Evolutionary conservation across 2,113 vertebrate genomes (phyloP).

Genomic region (Brachionichthys hirsutus): DNA sequence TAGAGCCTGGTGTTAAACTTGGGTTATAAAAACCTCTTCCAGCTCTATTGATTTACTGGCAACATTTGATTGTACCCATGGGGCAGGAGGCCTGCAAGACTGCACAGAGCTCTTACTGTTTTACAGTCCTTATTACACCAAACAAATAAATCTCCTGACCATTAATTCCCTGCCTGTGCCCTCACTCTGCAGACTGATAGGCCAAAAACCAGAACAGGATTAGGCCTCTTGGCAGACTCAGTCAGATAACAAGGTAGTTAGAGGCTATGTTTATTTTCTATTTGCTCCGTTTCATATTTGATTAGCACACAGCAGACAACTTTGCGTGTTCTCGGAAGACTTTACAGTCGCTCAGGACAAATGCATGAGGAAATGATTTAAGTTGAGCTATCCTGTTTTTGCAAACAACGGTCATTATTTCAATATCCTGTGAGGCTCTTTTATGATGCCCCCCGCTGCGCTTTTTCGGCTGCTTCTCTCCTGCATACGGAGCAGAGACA

Average conservation of each 20-base stretch:
- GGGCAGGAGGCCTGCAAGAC: constrained; percentile 76
- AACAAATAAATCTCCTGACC: constrained; percentile 85
- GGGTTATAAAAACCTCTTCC: constrained; percentile 82
- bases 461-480: constrained; percentile 37
- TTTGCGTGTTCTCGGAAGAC: constrained; percentile 65
- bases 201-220: constrained; percentile 69
- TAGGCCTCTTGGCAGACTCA: constrained; percentile 47
- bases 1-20: constrained; percentile 81
- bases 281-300: constrained; percentile 54
- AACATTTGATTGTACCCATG: constrained; percentile 84
- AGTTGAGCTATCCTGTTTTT: constrained; percentile 56
- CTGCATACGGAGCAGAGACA: constrained; percentile 35
- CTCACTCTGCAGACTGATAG: constrained; percentile 68
- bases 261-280: constrained; percentile 50
- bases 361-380: constrained; percentile 72
- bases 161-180: constrained; percentile 77
- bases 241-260: constrained; percentile 62
- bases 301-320: constrained; percentile 71
- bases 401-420: constrained; percentile 69
- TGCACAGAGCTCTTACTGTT: constrained; percentile 81
- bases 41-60: constrained; percentile 85
- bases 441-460: constrained; percentile 54
- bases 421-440: constrained; percentile 68
- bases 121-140: constrained; percentile 84
- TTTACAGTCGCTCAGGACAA: constrained; percentile 62